phyloP scores from a whole-genome alignment of 2,888 invertebrate species.

The Cacoxenus indagator region DNA sequence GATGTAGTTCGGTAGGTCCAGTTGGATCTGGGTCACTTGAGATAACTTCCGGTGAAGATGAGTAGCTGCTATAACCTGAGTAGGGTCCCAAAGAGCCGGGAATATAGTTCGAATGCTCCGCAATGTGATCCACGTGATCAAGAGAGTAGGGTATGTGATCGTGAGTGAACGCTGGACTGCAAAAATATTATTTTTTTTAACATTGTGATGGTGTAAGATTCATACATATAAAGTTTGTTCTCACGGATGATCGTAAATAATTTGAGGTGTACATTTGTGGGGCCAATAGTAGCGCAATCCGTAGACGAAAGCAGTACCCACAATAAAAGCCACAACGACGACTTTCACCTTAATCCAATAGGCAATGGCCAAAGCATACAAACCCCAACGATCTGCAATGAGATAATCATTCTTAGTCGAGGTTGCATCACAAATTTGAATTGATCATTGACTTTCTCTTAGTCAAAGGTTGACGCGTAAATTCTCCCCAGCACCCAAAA shows the following conservation, averaged over 20 bases:
- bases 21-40: conserved; percentile 42
- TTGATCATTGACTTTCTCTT: conserved; percentile 41
- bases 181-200: background rate
- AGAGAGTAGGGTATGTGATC: conserved; percentile 58
- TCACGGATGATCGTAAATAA: conserved; percentile 68
- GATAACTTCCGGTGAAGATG: conserved; percentile 50
- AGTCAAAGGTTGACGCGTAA: conserved; percentile 20
- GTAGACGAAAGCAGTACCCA: conserved; percentile 66
- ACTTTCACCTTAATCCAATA: conserved; percentile 69
- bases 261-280: conserved; percentile 52
- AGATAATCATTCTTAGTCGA: background rate
- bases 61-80: conserved; percentile 60
- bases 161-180: conserved; percentile 54
- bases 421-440: conserved; percentile 32
- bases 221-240: conserved; percentile 27
- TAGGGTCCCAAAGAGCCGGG: conserved; percentile 63
- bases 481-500: background rate
- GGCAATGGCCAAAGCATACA: conserved; percentile 64
- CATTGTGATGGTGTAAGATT: background rate
- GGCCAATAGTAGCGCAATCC: conserved; percentile 64
- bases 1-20: conserved; percentile 31
- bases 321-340: conserved; percentile 66
- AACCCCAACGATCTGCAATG: conserved; percentile 47
- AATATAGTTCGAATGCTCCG: conserved; percentile 38
- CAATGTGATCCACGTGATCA: conserved; percentile 49